A percentile compares a stretch with the other conserved stretches of the same genome.
Conservation (phyloP, 2,888 invertebrate species). For the Ernsta delagoae region DNA sequence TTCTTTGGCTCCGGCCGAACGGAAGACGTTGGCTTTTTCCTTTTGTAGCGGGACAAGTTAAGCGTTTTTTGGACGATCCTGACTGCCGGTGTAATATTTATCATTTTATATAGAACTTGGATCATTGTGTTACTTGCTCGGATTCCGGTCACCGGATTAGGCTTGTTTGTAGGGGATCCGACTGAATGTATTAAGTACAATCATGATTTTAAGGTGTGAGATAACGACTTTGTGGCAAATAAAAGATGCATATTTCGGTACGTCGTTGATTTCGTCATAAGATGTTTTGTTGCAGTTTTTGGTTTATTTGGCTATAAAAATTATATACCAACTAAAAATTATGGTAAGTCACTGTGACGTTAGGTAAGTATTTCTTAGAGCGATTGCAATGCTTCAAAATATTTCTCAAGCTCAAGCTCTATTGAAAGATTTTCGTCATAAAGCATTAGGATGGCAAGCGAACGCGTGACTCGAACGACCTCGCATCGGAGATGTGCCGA, state of each 20-base stretch:
- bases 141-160: slow-evolving; percentile 51
- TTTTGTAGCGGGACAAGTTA: slow-evolving; percentile 84
- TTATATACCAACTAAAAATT: no score
- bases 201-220: neutral
- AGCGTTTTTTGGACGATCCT: slow-evolving; percentile 81
- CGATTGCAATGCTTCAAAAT: slow-evolving; percentile 16
- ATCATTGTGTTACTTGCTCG: slow-evolving; percentile 71
- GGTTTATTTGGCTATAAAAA: neutral
- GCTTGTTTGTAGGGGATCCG: slow-evolving; percentile 44
- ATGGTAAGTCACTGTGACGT: neutral
- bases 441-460: slow-evolving; percentile 32
- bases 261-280: neutral
- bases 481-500: slow-evolving; percentile 59
- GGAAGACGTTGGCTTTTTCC: slow-evolving; percentile 84
- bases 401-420: slow-evolving; percentile 13
- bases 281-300: neutral
- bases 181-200: slow-evolving; percentile 1
- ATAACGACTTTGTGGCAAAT: neutral
- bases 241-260: neutral
- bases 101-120: slow-evolving; percentile 79
- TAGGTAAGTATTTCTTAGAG: neutral
- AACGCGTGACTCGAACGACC: slow-evolving; percentile 58
- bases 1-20: slow-evolving; percentile 82
- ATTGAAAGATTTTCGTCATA: slow-evolving; percentile 37
- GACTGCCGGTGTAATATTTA: slow-evolving; percentile 79